Evolutionary conservation across 2,888 invertebrate species (phyloP).

Genomic region (Protonemura montana): DNA sequence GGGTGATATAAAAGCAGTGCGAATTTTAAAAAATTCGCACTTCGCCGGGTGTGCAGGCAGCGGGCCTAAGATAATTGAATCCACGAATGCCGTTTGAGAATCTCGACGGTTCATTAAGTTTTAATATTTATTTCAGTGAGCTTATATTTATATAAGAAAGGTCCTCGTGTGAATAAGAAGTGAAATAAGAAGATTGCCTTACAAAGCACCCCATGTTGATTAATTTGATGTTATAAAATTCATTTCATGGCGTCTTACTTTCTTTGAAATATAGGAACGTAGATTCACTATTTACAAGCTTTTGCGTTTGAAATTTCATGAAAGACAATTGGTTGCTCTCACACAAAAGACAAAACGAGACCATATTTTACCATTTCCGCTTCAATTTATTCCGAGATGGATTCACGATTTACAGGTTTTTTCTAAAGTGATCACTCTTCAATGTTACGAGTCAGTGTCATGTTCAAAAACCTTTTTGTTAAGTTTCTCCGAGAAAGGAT

Average conservation of each 20-base stretch:
- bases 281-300: background rate
- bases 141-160: background rate
- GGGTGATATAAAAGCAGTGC: no score
- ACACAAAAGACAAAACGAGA: background rate
- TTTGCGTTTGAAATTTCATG: background rate
- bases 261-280: background rate
- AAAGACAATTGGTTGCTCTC: background rate
- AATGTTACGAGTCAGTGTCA: background rate
- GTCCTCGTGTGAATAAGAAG: background rate
- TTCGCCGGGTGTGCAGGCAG: background rate
- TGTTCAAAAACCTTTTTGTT: background rate
- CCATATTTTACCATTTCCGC: no score
- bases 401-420: no score
- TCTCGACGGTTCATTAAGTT: background rate
- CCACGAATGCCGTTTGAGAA: background rate
- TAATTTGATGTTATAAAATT: background rate
- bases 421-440: background rate
- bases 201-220: background rate
- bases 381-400: background rate
- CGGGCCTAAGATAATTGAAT: background rate
- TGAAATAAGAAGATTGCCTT: background rate
- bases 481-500: background rate
- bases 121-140: background rate
- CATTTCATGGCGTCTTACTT: background rate
- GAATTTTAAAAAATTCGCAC: no score